Evolutionary conservation across 2,797 vertebrate species (phyloP).

Genomic region (Mus caroli): DNA sequence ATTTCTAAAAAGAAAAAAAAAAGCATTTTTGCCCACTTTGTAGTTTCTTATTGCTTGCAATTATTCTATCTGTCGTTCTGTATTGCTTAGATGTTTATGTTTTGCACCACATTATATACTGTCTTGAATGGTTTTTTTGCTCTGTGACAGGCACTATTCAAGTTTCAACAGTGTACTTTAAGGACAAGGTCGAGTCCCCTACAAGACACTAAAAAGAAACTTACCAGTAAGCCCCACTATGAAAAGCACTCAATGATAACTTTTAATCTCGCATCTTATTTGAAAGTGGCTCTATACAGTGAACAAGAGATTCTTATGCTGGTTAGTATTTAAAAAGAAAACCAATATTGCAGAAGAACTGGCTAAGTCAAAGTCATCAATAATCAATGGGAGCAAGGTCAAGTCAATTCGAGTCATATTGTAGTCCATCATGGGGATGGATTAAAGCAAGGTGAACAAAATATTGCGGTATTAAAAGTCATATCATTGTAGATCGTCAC

Average conservation of each 20-base stretch:
- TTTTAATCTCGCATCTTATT: constrained; percentile 33
- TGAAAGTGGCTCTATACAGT: background rate
- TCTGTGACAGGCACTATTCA: background rate
- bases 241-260: background rate
- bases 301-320: background rate
- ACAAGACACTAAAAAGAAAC: background rate
- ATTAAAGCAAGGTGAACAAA: background rate
- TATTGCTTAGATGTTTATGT: constrained; percentile 32
- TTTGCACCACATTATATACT: constrained; percentile 15
- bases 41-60: constrained; percentile 20
- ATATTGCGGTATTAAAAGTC: constrained; percentile 5
- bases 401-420: background rate
- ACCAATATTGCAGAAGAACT: background rate
- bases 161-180: background rate
- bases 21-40: background rate
- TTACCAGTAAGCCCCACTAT: background rate
- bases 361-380: background rate
- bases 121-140: background rate
- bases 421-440: background rate
- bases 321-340: background rate
- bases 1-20: constrained; percentile 26
- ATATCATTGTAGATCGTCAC: background rate
- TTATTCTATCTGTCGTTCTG: background rate
- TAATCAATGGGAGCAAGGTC: background rate
- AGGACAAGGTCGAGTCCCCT: background rate